A percentile compares a stretch with the other conserved stretches of the same genome.
These are phyloP conservation scores for Pseudoatta argentina DNA, from an alignment of 1,140 invertebrate genomes.

Conservation along the genomic window DNA sequence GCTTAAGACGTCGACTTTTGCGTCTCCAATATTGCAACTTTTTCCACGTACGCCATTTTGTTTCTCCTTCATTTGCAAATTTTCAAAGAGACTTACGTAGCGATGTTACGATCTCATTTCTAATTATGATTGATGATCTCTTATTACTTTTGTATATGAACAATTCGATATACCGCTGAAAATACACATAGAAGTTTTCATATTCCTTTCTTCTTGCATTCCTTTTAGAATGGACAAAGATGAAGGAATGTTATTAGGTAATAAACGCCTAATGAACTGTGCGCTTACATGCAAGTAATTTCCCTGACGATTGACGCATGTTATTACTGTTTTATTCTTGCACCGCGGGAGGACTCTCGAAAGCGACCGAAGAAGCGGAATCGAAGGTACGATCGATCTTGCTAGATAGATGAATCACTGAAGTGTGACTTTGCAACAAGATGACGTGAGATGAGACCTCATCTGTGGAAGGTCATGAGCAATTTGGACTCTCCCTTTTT, in stretches of 20 bases:
- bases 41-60: neutral
- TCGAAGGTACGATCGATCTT: constrained; percentile 70
- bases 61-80: constrained; percentile 35
- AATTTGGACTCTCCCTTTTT: constrained; percentile 72
- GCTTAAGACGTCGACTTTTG: constrained; percentile 83
- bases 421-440: constrained; percentile 78
- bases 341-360: constrained; percentile 45
- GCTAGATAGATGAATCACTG: constrained; percentile 71
- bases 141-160: neutral
- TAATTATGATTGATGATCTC: neutral
- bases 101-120: neutral
- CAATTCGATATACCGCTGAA: neutral
- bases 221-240: neutral
- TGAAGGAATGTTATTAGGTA: constrained; percentile 17
- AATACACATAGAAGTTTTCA: neutral
- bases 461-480: constrained; percentile 58
- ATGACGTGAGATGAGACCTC: constrained; percentile 73
- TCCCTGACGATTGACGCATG: constrained; percentile 59
- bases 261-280: constrained; percentile 51
- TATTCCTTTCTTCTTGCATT: neutral
- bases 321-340: constrained; percentile 54
- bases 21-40: constrained; percentile 60
- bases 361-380: constrained; percentile 45
- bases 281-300: constrained; percentile 58
- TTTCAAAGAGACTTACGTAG: neutral